Conservation (phyloP, 2,113 vertebrate species). For the Nipponia nippon region DNA sequence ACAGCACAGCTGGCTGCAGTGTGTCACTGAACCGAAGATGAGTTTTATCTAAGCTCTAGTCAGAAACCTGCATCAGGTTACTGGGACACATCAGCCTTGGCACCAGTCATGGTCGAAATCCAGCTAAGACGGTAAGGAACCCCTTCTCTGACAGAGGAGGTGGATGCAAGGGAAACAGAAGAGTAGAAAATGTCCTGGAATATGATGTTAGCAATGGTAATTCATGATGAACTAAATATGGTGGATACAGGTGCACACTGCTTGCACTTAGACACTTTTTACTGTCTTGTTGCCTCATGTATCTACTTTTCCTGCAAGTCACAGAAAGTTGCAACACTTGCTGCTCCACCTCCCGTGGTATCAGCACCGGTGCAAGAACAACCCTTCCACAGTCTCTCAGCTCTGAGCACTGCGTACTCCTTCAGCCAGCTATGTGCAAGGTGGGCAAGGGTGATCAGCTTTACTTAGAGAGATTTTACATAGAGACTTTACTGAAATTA, state of each 20-base stretch:
- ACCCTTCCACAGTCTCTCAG: background rate
- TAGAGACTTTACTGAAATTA: background rate
- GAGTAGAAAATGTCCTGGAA: background rate
- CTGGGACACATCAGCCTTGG: background rate
- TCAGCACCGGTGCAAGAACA: background rate
- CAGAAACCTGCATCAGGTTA: background rate
- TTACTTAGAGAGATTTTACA: background rate
- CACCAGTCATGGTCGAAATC: background rate
- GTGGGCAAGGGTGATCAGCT: background rate
- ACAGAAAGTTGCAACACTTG: background rate
- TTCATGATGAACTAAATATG: background rate
- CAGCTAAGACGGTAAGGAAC: background rate
- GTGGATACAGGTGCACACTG: accelerated
- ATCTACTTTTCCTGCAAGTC: background rate
- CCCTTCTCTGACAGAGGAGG: background rate
- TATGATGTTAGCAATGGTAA: background rate
- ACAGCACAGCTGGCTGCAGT: background rate
- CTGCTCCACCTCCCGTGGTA: background rate
- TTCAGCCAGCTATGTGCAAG: background rate
- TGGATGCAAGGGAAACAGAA: background rate
- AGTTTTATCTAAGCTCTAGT: background rate
- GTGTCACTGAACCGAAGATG: background rate
- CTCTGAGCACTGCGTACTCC: background rate
- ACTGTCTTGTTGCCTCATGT: background rate
- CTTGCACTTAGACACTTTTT: background rate